Evolutionary conservation across 2,888 invertebrate species (phyloP), one percentile per base, ranked within the genome.

Genomic region (Parascotia fuliginaria): DNA sequence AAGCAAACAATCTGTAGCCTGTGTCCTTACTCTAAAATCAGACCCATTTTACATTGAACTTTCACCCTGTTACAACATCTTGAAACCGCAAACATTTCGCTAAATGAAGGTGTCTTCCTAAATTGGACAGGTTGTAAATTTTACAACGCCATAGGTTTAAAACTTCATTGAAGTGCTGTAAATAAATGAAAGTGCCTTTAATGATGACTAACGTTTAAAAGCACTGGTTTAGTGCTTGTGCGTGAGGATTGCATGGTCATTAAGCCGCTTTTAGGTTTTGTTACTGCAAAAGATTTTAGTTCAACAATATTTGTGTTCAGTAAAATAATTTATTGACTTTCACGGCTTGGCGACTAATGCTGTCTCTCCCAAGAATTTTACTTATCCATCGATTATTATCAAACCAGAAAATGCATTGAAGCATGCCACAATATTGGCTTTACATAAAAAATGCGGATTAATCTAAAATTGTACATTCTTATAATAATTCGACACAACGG

Each of bases 1-100:
- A 81, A 74, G 77, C 81, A 84, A 85, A 86, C 85, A 88, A 84
- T 88, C 85, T 81, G 78, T 73, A 80, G 73, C 70, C 70, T 73
- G 67, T 75, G 79, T 83, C 79, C 75, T 81, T 75, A 75, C 76
- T 77, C 71, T 73, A 66, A 79, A 79, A 78, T 77, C 74, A 70
- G 65, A 51, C 71, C 83, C 81, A 77, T 43, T 55, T 39, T 62
- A 73, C 46, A 42, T 39, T 61, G 80, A 77, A 32, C 81, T 57
- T 1, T 66, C 51, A 41, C 34, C 33, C 56, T 48, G 48, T 53
- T 15, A 31, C 15, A 1, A 11, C n/a, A 0, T 3, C 9, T 12
- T 28, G 9, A 22, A 40, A 57, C 46, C 6, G 39, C 16, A 50
- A 41, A 41, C 43, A 32, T 12, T 37, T 46, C 36, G 45, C 45